These are phyloP conservation scores for Silvanus unidentatus DNA, from an alignment of 2,888 invertebrate species.

Conservation along the genomic window DNA sequence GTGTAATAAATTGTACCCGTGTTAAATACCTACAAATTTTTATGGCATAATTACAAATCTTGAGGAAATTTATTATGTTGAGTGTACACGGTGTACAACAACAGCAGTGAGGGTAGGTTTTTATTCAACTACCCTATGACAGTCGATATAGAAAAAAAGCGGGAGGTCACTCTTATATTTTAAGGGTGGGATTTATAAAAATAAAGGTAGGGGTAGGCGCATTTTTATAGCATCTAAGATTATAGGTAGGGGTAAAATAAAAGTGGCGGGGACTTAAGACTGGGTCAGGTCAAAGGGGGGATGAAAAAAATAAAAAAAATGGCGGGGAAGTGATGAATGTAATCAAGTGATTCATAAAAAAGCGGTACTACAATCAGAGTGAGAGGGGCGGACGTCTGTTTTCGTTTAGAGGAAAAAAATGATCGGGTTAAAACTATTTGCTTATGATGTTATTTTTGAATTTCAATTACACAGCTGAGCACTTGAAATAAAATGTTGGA, in stretches of 20 bases:
- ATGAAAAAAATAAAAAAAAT: conserved; percentile 21
- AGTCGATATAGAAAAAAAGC: conserved; percentile 26
- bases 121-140: conserved; percentile 16
- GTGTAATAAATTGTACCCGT: too few relatives aligned
- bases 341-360: conserved; percentile 22
- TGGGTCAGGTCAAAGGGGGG: conserved; percentile 17
- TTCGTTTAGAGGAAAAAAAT: neutral
- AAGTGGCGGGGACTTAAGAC: conserved; percentile 15
- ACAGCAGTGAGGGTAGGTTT: neutral
- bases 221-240: conserved; percentile 28
- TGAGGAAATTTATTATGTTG: neutral
- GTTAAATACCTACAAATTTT: too few relatives aligned
- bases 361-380: conserved; percentile 3
- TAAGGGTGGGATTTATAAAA: conserved; percentile 36
- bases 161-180: conserved; percentile 34
- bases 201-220: conserved; percentile 25
- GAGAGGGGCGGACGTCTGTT: conserved; percentile 1
- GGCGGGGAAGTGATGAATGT: conserved; percentile 15
- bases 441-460: too few relatives aligned
- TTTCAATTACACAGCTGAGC: too few relatives aligned
- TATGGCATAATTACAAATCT: too few relatives aligned
- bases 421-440: too few relatives aligned
- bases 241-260: conserved; percentile 20
- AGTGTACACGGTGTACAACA: conserved; percentile 2
- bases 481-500: neutral